Evolutionary conservation across 1,140 invertebrate species (phyloP).

Genomic region (Heliconius congener): DNA sequence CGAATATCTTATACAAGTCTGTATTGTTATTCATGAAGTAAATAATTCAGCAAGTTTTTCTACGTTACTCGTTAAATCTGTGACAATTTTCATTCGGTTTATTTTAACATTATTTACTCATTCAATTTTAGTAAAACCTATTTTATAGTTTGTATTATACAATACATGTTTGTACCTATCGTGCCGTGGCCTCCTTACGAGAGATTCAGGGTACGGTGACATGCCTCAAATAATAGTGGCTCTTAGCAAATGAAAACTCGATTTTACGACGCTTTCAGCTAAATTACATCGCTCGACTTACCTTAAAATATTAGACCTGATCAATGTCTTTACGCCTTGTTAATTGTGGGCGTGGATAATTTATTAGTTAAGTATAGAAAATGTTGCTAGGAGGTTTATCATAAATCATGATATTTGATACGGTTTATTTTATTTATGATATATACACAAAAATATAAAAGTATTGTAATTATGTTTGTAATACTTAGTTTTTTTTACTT

Average conservation of each 20-base stretch:
- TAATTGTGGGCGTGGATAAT: constrained; percentile 34
- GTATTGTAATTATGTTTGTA: too few species aligned
- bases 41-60: constrained; percentile 27
- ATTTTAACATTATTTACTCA: not conserved
- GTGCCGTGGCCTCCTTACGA: constrained; percentile 31
- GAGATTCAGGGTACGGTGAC: constrained; percentile 39
- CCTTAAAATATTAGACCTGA: constrained; percentile 58
- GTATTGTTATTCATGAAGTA: constrained; percentile 30
- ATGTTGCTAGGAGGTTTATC: not conserved
- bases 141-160: not conserved
- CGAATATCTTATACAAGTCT: constrained; percentile 25
- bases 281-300: constrained; percentile 54
- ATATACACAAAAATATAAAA: too few species aligned
- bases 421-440: too few species aligned
- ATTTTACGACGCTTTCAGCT: constrained; percentile 65
- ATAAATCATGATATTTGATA: too few species aligned
- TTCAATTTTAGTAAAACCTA: not conserved
- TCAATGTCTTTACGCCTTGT: constrained; percentile 29
- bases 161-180: not conserved
- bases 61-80: not conserved
- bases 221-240: constrained; percentile 55
- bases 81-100: not conserved
- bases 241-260: constrained; percentile 70
- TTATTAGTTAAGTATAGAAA: not conserved
- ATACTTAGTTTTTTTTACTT: too few species aligned